phyloP scores from a whole-genome alignment of 2,113 vertebrate genomes.

The Pangasianodon hypophthalmus region DNA sequence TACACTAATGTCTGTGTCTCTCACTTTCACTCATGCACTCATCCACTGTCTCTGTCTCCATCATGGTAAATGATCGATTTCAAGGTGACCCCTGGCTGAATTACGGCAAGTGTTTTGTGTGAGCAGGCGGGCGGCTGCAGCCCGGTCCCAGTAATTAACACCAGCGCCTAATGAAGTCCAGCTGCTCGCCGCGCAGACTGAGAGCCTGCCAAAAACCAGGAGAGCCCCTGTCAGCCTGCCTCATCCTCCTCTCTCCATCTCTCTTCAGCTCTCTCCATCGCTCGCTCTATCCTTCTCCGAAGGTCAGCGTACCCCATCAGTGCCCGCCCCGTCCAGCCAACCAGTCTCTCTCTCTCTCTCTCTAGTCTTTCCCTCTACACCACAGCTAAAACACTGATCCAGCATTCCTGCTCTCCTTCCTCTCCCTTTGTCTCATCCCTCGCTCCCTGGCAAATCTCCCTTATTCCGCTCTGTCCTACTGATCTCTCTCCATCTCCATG shows the following conservation, averaged over 20 bases:
- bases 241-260: slow-evolving; percentile 40
- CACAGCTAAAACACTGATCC: slow-evolving; percentile 30
- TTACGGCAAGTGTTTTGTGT: slow-evolving; percentile 76
- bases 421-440: slow-evolving; percentile 31
- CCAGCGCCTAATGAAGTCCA: slow-evolving; percentile 97
- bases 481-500: slow-evolving; percentile 38
- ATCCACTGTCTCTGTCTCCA: slow-evolving; percentile 30
- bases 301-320: slow-evolving; percentile 54
- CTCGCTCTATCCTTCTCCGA: slow-evolving; percentile 48
- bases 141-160: slow-evolving; percentile 95
- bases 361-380: slow-evolving; percentile 13
- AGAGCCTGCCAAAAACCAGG: slow-evolving; percentile 82
- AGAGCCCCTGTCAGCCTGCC: slow-evolving; percentile 60
- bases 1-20: not conserved
- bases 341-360: slow-evolving; percentile 23
- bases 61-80: slow-evolving; percentile 70
- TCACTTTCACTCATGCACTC: not conserved
- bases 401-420: slow-evolving; percentile 6
- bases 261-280: slow-evolving; percentile 12
- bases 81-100: slow-evolving; percentile 84
- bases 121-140: slow-evolving; percentile 71
- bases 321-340: slow-evolving; percentile 37
- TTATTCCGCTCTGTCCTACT: slow-evolving; percentile 30
- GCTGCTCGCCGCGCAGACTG: slow-evolving; percentile 85
- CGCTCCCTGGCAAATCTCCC: slow-evolving; percentile 41